Conservation (phyloP, 2,888 invertebrate species). For the Nysson spinosus region DNA sequence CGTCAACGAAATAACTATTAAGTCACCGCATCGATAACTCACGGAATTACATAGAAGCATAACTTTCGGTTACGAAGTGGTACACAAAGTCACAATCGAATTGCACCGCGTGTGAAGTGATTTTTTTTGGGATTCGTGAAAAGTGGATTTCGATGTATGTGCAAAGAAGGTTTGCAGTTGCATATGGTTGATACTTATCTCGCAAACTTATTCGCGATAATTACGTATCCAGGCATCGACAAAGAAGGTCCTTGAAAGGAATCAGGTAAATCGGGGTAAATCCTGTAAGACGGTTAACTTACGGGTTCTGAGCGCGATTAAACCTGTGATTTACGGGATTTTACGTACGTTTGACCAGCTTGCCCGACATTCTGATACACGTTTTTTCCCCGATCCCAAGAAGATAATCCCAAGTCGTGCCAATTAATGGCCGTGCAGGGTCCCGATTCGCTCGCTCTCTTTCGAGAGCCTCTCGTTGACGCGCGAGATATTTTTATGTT, state of each 20-base stretch:
- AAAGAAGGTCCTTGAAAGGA: background rate
- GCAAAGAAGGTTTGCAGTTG: no score
- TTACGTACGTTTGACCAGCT: no score
- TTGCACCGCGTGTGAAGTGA: no score
- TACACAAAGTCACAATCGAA: no score
- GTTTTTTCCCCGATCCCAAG: background rate
- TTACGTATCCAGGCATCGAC: background rate
- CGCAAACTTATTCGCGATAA: constrained; percentile 1
- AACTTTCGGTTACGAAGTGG: no score
- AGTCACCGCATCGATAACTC: no score
- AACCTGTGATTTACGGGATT: constrained; percentile 5
- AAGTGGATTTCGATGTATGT: no score
- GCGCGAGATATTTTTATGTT: no score
- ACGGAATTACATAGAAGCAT: no score
- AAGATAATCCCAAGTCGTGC: background rate
- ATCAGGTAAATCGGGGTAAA: constrained; percentile 7
- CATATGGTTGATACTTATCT: constrained; percentile 4
- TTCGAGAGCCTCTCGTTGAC: background rate
- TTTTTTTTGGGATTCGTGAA: no score
- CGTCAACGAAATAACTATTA: no score
- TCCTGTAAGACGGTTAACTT: constrained; percentile 8
- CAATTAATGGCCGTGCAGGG: background rate
- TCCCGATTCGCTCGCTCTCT: background rate
- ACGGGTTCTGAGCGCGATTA: constrained; percentile 8
- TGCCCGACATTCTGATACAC: background rate